Percentiles rank a stretch among this genome's conserved stretches.
Conservation (phyloP, 2,113 vertebrate species). For the Dryoscopus gambensis region DNA sequence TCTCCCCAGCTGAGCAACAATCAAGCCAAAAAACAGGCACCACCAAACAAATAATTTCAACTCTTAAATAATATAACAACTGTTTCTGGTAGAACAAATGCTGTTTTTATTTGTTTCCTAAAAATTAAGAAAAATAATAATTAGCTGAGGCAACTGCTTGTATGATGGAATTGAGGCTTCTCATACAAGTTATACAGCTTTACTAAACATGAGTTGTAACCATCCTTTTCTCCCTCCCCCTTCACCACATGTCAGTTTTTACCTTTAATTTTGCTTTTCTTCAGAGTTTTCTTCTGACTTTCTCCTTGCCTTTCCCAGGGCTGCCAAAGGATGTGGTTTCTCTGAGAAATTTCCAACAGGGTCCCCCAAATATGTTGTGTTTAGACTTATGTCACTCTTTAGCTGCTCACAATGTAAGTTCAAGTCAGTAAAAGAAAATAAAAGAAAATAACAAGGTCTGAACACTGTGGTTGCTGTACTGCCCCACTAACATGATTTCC, state of each 20-base stretch:
- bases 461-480: not conserved
- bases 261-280: constrained; percentile 31
- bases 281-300: constrained; percentile 17
- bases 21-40: not conserved
- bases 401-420: not conserved
- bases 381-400: not conserved
- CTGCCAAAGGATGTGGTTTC: not conserved
- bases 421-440: not conserved
- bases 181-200: not conserved
- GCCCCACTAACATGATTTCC: not conserved
- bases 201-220: not conserved
- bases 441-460: not conserved
- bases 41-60: not conserved
- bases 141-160: constrained; percentile 1
- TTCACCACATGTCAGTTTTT: not conserved
- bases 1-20: not conserved
- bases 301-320: not conserved
- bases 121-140: constrained; percentile 33
- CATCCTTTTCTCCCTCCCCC: not conserved
- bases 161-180: not conserved
- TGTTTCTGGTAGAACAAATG: constrained; percentile 23
- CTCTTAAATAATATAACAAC: constrained; percentile 10
- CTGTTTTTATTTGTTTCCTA: constrained; percentile 43
- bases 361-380: not conserved
- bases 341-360: not conserved